Evolutionary conservation across 2,797 vertebrate species (phyloP).

Genomic region (Toxotes lorentzi): DNA sequence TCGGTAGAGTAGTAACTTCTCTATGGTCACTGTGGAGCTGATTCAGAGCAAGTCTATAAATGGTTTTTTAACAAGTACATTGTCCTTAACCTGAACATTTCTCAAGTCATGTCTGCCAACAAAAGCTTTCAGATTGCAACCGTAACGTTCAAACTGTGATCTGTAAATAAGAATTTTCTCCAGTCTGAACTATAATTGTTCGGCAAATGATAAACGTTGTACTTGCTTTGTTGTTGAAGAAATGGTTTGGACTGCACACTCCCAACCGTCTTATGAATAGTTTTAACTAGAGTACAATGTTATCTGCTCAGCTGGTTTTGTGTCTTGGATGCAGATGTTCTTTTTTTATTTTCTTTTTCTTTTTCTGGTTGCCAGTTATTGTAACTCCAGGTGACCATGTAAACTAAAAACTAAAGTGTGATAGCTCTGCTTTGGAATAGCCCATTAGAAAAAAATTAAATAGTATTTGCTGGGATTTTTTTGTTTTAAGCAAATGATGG

Average conservation of each 20-base stretch:
- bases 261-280: not conserved
- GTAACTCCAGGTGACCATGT: not conserved
- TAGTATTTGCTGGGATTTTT: not conserved
- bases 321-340: not conserved
- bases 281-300: not conserved
- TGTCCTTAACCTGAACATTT: slow-evolving; percentile 8
- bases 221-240: not conserved
- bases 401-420: not conserved
- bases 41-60: slow-evolving; percentile 27
- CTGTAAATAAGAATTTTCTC: not conserved
- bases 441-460: not conserved
- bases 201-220: not conserved
- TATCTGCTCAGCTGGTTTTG: not conserved
- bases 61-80: not conserved
- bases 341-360: not conserved
- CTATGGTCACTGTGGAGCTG: slow-evolving; percentile 18
- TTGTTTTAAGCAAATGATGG: not conserved
- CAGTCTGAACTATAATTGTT: not conserved
- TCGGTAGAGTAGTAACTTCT: slow-evolving; percentile 7
- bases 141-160: not conserved
- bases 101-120: not conserved
- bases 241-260: not conserved
- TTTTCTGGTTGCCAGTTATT: not conserved
- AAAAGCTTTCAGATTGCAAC: not conserved
- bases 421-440: not conserved